phyloP scores from a whole-genome alignment of 1,140 invertebrate species.

The Drosophila burlai region DNA sequence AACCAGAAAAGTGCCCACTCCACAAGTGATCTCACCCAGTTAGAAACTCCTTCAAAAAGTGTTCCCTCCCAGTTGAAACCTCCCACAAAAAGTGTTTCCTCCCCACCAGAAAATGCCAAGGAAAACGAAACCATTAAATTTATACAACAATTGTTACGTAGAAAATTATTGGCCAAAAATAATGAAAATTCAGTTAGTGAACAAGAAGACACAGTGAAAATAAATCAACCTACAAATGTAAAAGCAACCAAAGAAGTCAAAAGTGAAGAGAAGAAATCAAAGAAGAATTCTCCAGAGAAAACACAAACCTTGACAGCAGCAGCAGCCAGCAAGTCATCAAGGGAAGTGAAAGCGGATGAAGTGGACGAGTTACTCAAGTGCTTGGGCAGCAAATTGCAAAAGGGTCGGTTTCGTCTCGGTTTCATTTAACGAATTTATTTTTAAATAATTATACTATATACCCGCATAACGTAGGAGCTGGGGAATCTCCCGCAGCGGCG shows the following conservation, averaged over 20 bases:
- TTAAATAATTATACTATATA: neutral
- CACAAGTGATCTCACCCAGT: neutral
- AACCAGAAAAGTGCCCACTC: neutral
- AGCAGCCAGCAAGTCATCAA: neutral
- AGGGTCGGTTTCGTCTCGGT: constrained; percentile 29
- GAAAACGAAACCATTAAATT: constrained; percentile 46
- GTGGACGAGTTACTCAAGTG: constrained; percentile 55
- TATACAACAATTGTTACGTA: constrained; percentile 62
- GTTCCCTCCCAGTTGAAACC: neutral
- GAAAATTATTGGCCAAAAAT: constrained; percentile 60
- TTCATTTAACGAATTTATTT: neutral
- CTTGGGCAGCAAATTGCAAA: constrained; percentile 61
- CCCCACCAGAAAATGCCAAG: neutral
- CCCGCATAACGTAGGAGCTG: constrained; percentile 18
- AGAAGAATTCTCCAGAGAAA: neutral
- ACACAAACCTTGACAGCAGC: neutral
- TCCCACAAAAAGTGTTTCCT: neutral
- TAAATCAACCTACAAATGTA: neutral
- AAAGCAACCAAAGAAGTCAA: constrained; percentile 14
- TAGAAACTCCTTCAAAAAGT: neutral
- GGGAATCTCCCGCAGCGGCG: constrained; percentile 44
- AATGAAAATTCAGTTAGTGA: neutral
- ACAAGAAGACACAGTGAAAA: neutral
- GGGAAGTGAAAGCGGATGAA: constrained; percentile 26
- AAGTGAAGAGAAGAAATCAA: constrained; percentile 29